Evolutionary conservation across 2,113 vertebrate genomes (phyloP), one percentile per base, ranked within the genome.

Genomic region (Megaptera novaeangliae): DNA sequence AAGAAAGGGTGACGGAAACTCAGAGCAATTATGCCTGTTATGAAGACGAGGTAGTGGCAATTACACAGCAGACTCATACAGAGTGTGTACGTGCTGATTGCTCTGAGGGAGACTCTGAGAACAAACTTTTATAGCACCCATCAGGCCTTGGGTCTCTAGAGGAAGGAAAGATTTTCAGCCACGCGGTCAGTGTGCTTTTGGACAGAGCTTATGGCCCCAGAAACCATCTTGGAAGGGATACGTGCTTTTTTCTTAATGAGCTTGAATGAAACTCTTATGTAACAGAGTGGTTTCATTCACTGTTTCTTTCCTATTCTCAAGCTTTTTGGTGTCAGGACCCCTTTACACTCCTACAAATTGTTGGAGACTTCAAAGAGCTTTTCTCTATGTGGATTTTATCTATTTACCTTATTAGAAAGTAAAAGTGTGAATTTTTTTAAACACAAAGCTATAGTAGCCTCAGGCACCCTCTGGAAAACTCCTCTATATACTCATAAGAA

Each of bases 21-120:
- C 87, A 81, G 95, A 95, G 92, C 87, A 92, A 97, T 98, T 96
- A 97, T 91, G 92, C 83, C 83, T 92, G 82, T 98, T 97, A 98
- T 97, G 96, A 97, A 97, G 89, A 97, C 96, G 96, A 98, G 96
- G 95, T 97, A 96, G 94, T 95, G 87, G 75, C 97, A 97, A 97
- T 98, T 97, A 97, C 34, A 87, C 86, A 88, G 96, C 78, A 94
- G 87, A 97, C 90, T 96, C 97, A 91, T 2, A 77, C 82, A 95
- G 90, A 95, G 52, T 96, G 4, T 92, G 71, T 87, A 94, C 46
- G 11, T 97, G 96, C 87, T 85, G 92, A 97, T 92, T 95, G 69
- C 95, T 98, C 64, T 21, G 21, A 97, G 74, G 64, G 84, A 94
- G 89, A 52, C 66, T 97, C 15, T 80, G 87, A 95, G 94, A 97